Percentiles rank a stretch among this genome's conserved stretches.
Conservation (phyloP, 2,888 invertebrate species). For the Apeira syringaria region DNA sequence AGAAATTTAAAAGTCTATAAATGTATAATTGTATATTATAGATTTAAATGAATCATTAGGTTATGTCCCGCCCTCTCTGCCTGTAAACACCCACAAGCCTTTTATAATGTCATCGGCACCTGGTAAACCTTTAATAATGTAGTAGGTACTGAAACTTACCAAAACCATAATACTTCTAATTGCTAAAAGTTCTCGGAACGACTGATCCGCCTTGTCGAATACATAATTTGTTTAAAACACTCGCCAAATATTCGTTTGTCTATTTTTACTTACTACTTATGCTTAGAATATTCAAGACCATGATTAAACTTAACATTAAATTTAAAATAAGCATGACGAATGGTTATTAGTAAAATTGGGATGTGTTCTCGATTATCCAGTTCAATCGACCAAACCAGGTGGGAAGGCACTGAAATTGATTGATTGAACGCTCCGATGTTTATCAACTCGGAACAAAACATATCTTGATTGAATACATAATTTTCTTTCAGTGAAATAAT, state of each 20-base stretch:
- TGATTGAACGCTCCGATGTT: slow-evolving; percentile 53
- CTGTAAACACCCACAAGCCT: too few relatives aligned
- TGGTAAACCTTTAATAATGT: too few relatives aligned
- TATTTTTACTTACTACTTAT: slow-evolving; percentile 11
- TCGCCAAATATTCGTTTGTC: slow-evolving; percentile 2
- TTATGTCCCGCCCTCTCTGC: too few relatives aligned
- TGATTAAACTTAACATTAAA: slow-evolving; percentile 32
- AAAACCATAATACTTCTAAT: too few relatives aligned
- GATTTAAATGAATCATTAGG: too few relatives aligned
- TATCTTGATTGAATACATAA: slow-evolving; percentile 52
- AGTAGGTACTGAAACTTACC: too few relatives aligned
- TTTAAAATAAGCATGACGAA: slow-evolving; percentile 34
- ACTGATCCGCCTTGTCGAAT: slow-evolving; percentile 2
- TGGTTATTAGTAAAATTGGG: slow-evolving; percentile 31
- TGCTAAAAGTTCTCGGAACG: slow-evolving; percentile 15
- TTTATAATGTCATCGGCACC: too few relatives aligned
- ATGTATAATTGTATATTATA: too few relatives aligned
- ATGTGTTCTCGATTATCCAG: slow-evolving; percentile 50
- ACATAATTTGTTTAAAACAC: slow-evolving; percentile 3
- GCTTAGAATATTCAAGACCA: slow-evolving; percentile 23
- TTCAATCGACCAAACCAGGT: slow-evolving; percentile 51
- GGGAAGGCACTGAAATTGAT: slow-evolving; percentile 48
- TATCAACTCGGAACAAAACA: slow-evolving; percentile 54
- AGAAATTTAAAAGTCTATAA: too few relatives aligned
- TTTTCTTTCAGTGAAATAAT: slow-evolving; percentile 46